phyloP scores from a whole-genome alignment of 2,113 vertebrate genomes.

The Noturus placidus region DNA sequence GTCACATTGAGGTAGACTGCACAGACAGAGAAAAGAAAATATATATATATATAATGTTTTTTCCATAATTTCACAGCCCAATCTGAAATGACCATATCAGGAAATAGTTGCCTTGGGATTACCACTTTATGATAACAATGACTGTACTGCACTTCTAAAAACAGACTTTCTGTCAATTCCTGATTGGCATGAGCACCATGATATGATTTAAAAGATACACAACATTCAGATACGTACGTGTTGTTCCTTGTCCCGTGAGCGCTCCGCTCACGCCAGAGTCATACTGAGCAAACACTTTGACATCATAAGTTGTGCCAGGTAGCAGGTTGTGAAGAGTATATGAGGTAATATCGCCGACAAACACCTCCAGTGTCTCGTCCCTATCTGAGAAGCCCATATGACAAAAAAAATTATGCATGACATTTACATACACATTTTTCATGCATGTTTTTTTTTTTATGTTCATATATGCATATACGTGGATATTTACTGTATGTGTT shows the following conservation, averaged over 20 bases:
- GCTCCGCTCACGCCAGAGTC: constrained; percentile 81
- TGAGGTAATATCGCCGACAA: constrained; percentile 90
- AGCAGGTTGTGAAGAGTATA: constrained; percentile 88
- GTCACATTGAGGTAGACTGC: constrained; percentile 93
- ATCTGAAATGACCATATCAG: background rate
- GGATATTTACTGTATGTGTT: background rate
- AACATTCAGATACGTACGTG: constrained; percentile 71
- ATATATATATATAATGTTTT: no score
- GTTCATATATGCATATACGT: background rate
- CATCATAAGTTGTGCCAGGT: constrained; percentile 90
- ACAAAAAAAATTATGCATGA: background rate
- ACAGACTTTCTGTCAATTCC: background rate
- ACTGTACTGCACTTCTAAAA: background rate
- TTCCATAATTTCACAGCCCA: no score
- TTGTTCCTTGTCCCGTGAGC: constrained; percentile 86
- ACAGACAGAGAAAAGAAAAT: constrained; percentile 40
- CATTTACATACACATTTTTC: background rate
- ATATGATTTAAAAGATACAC: background rate
- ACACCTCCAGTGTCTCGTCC: constrained; percentile 81
- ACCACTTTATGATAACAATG: background rate
- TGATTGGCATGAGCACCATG: background rate
- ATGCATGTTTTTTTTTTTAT: background rate
- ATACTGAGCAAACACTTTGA: constrained; percentile 90
- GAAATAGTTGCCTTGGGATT: background rate
- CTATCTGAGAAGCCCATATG: constrained; percentile 70